These are phyloP conservation scores for Dicerorhinus sumatrensis DNA, from an alignment of 2,113 vertebrate genomes.

Conservation along the genomic window DNA sequence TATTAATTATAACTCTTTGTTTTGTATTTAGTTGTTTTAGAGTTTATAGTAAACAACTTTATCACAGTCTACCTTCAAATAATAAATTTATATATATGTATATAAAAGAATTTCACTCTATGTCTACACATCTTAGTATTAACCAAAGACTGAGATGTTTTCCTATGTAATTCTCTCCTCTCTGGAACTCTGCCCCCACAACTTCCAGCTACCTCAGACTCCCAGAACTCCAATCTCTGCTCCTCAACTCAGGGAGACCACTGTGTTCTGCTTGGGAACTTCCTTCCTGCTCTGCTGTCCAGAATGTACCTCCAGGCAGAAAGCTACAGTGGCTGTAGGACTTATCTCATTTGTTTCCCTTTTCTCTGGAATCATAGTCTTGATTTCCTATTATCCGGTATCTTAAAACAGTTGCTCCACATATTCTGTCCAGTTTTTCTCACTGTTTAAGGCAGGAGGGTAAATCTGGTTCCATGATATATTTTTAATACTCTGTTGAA, in stretches of 20 bases:
- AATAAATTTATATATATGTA: background rate
- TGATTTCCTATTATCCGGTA: background rate
- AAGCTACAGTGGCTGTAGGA: background rate
- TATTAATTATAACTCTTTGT: background rate
- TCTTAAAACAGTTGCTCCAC: background rate
- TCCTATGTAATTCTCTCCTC: background rate
- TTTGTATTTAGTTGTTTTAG: background rate
- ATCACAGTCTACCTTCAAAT: background rate
- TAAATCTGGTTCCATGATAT: background rate
- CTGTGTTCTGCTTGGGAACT: background rate
- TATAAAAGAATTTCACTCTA: background rate
- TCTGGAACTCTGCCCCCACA: background rate
- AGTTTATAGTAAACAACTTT: background rate
- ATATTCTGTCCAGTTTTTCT: background rate
- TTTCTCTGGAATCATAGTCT: background rate
- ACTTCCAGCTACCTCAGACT: background rate
- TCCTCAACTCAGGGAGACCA: background rate
- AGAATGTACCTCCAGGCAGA: background rate
- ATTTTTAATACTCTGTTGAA: background rate
- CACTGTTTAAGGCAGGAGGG: background rate
- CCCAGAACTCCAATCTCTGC: background rate
- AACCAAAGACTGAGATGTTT: background rate
- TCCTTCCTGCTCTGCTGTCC: background rate
- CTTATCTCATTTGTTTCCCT: background rate
- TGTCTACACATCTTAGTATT: background rate